phyloP scores from a whole-genome alignment of 2,888 invertebrate species.

The Drosophila aldrichi region DNA sequence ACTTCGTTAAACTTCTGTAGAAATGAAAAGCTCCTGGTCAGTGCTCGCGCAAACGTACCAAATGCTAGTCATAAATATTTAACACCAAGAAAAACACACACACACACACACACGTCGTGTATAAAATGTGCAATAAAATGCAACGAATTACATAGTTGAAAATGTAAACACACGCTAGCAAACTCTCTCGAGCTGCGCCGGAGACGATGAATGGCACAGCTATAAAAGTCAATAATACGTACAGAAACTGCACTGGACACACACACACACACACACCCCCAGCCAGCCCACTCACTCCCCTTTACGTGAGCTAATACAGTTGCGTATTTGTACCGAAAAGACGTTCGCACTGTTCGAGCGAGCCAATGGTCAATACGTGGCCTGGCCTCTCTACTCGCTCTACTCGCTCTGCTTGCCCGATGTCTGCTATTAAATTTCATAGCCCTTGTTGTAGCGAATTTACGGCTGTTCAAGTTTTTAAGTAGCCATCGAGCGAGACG shows the following conservation, averaged over 20 bases:
- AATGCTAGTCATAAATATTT: constrained; percentile 67
- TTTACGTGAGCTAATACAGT: constrained; percentile 78
- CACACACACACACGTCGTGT: constrained; percentile 30
- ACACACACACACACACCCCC: background rate
- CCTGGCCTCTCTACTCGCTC: constrained; percentile 20
- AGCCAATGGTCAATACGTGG: constrained; percentile 60
- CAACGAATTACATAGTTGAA: constrained; percentile 81
- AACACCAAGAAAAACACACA: constrained; percentile 35
- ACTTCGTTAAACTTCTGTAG: constrained; percentile 73
- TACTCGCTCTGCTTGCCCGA: background rate
- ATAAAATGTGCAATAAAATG: constrained; percentile 72
- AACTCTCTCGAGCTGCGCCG: constrained; percentile 27
- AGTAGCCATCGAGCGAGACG: constrained; percentile 47
- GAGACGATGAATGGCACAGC: constrained; percentile 50
- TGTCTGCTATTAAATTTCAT: constrained; percentile 74
- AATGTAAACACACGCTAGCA: constrained; percentile 73
- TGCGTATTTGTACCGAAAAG: constrained; percentile 66
- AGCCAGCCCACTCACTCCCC: background rate
- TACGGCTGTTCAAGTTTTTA: constrained; percentile 75
- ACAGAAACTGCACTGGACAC: constrained; percentile 37
- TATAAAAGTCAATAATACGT: constrained; percentile 77
- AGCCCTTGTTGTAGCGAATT: constrained; percentile 71
- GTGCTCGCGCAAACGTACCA: constrained; percentile 35
- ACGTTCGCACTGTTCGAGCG: background rate
- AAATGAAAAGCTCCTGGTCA: constrained; percentile 48